phyloP scores from a whole-genome alignment of 2,888 invertebrate genomes.

The Anagyrus pseudococci region DNA sequence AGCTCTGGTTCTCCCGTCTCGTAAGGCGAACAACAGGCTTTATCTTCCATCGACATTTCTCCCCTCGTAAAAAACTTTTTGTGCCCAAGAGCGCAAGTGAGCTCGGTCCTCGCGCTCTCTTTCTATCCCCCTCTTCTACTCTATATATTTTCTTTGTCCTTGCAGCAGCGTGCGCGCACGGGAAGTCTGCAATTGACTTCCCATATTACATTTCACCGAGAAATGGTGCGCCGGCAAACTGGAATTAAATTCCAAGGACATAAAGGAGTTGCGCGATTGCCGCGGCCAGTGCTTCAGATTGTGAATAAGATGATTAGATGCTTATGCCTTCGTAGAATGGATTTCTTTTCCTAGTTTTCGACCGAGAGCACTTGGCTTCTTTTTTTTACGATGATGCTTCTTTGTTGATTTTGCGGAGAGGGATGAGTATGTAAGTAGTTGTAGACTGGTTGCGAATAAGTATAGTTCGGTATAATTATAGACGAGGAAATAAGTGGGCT shows the following conservation, averaged over 20 bases:
- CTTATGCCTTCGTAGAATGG: no score
- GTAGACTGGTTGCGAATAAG: no score
- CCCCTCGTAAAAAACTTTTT: slow-evolving; percentile 35
- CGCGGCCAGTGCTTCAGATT: background rate
- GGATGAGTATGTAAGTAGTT: no score
- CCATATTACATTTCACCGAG: slow-evolving; percentile 31
- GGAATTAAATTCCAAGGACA: slow-evolving; percentile 28
- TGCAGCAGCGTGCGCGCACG: slow-evolving; percentile 8
- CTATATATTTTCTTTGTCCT: slow-evolving; percentile 33
- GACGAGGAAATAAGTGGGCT: no score
- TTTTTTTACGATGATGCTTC: no score
- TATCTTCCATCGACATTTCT: slow-evolving; percentile 24
- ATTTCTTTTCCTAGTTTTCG: no score
- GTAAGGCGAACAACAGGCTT: slow-evolving; percentile 11
- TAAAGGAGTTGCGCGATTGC: background rate
- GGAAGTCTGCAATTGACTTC: slow-evolving; percentile 31
- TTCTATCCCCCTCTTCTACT: background rate
- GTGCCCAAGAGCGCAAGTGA: no score
- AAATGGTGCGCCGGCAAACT: slow-evolving; percentile 20
- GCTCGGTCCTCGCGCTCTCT: slow-evolving; percentile 4
- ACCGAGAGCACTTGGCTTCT: no score
- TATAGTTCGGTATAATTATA: no score
- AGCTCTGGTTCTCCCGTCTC: no score
- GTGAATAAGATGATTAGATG: background rate
- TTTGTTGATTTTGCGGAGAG: no score